A percentile compares a stretch with the other conserved stretches of the same genome.
These are phyloP conservation scores for Leptogaster cylindrica DNA, from an alignment of 2,888 invertebrate species.

Conservation along the genomic window DNA sequence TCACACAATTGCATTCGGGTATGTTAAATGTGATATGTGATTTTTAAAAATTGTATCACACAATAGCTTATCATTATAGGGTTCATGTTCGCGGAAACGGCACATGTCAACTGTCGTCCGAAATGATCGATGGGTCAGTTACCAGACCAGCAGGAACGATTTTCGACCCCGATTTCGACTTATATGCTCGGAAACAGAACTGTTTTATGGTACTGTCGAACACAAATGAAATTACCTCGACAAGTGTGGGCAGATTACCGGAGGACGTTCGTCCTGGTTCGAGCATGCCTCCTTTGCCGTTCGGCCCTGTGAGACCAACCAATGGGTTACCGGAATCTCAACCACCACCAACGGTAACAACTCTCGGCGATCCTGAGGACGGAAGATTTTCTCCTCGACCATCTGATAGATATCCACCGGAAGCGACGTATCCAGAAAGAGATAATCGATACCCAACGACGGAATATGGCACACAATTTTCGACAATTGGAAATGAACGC, in stretches of 20 bases:
- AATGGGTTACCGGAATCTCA: constrained; percentile 16
- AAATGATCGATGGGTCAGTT: constrained; percentile 62
- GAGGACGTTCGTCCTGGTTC: neutral
- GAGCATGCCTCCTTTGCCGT: constrained; percentile 16
- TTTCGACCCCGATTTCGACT: constrained; percentile 68
- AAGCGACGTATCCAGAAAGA: constrained; percentile 20
- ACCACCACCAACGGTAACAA: constrained; percentile 12
- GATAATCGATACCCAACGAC: constrained; percentile 45
- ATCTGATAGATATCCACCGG: constrained; percentile 8
- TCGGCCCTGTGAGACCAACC: constrained; percentile 11
- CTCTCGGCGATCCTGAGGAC: neutral
- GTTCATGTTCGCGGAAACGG: constrained; percentile 69
- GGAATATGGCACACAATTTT: constrained; percentile 34
- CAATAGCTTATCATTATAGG: constrained; percentile 62
- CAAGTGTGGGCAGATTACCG: constrained; percentile 2
- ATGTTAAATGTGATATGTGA: too few species aligned
- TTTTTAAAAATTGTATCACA: too few species aligned
- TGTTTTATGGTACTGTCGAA: constrained; percentile 59
- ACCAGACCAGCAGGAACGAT: constrained; percentile 65
- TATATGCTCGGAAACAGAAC: constrained; percentile 66
- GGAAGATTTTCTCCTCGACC: neutral
- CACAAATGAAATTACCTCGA: constrained; percentile 17
- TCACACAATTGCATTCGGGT: constrained; percentile 71
- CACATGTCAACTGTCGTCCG: constrained; percentile 66
- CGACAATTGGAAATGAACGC: constrained; percentile 45